These are phyloP conservation scores for Ceriagrion tenellum DNA, from an alignment of 2,888 invertebrate species.

Conservation along the genomic window DNA sequence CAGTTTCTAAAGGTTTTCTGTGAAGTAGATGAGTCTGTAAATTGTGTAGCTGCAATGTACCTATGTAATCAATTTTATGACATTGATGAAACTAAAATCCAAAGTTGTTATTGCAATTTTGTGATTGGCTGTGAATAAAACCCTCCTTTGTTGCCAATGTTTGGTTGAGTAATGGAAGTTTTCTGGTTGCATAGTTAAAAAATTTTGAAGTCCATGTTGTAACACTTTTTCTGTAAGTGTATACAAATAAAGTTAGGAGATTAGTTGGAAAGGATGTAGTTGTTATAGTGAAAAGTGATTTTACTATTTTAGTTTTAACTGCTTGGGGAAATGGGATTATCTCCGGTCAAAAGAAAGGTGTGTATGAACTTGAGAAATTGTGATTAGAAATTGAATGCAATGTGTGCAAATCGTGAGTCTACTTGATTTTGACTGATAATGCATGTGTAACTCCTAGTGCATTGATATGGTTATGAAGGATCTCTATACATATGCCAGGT, in stretches of 20 bases:
- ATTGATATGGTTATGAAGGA: neutral
- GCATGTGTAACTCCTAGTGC: neutral
- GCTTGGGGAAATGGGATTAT: constrained; percentile 4
- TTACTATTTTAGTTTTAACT: constrained; percentile 21
- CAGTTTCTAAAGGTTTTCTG: constrained; percentile 53
- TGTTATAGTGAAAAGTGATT: neutral
- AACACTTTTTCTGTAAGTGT: constrained; percentile 47
- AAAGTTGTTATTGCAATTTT: constrained; percentile 60
- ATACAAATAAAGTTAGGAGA: constrained; percentile 4
- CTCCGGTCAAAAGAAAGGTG: neutral
- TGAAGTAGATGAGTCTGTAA: constrained; percentile 50
- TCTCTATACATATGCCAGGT: neutral
- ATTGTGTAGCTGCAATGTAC: constrained; percentile 47
- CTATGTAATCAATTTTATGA: constrained; percentile 47
- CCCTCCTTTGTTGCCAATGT: constrained; percentile 60
- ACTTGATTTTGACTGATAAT: neutral
- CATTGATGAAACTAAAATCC: constrained; percentile 62
- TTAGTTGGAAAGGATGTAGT: constrained; percentile 39
- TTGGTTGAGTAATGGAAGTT: constrained; percentile 18
- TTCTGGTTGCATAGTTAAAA: constrained; percentile 47
- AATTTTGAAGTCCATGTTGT: constrained; percentile 49
- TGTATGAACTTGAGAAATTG: neutral
- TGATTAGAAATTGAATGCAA: neutral
- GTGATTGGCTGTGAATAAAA: constrained; percentile 66
- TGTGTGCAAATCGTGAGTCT: neutral